Base-by-base conservation (phyloP, 64 coral and sea anemone species). In the Montipora cactus region DNA sequence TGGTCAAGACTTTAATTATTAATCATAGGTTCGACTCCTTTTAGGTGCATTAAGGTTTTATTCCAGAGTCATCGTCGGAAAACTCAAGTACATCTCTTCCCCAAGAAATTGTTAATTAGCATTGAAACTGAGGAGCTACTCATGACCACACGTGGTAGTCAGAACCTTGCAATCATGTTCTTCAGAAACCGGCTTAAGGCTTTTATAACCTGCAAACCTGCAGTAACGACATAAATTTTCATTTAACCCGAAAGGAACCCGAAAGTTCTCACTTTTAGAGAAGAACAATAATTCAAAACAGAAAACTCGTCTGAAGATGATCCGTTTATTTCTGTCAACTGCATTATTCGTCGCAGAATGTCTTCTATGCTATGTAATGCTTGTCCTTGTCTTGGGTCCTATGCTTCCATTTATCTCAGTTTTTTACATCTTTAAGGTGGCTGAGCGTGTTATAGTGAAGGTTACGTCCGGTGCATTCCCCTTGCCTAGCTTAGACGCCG, bases 401-500 rank as follows among this genome's bases (percentile, higher is more conserved):
- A 4, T 89, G 13, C 11, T 89, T 18, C 98, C 98, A 8, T 2
- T 94, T 48, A 22, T 89, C 9, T 8, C 86, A 10, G 47, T 75
- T 3, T 90, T 89, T 77, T 95, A 87, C 77, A 10, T 94, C 23
- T 77, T 99, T 18, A 96, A 95, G 79, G 47, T 76, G 49, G 15
- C 92, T 8, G 98, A 99, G 74, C 84, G 51, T 72, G 19, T 62
- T 59, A 13, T 96, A n/a, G 91, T 87, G 0, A 74, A 15, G 5
- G 14, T 53, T 0, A 92, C 72, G 12, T 67, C 74, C 0, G 89
- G 84, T 21, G 92, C 73, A 21, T 57, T 61, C 10, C 67, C 89
- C 13, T 45, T 99, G 53, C 85, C 49, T 48, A 95, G 95, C 14
- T 74, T 90, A 37, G 98, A 99, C 66, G 98, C 98, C 7, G 45